Conservation (phyloP, 2,113 vertebrate species). For the Lethenteron camtschaticum region DNA sequence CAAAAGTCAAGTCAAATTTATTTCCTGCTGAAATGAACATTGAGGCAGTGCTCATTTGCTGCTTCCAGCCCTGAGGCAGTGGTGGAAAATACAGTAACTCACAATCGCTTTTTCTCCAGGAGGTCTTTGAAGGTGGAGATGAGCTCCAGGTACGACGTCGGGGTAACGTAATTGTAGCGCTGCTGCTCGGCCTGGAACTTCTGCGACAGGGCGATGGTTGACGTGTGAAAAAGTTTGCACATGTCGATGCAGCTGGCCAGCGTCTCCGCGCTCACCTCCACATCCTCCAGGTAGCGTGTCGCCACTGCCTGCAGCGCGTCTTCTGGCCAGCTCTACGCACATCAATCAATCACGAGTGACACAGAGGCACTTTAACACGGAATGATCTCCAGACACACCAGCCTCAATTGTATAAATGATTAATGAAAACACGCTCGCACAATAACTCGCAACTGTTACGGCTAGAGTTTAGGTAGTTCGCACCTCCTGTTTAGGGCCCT, state of each 20-base stretch:
- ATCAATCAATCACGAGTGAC: background rate
- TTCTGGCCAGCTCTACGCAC: constrained; percentile 46
- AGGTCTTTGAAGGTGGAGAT: constrained; percentile 64
- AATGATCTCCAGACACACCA: background rate
- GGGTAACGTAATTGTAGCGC: constrained; percentile 64
- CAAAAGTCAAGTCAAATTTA: too few relatives aligned
- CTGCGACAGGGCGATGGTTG: constrained; percentile 37
- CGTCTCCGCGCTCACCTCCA: constrained; percentile 44
- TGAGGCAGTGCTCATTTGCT: too few relatives aligned
- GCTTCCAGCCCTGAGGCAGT: too few relatives aligned
- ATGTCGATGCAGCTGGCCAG: constrained; percentile 49
- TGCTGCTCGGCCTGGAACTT: constrained; percentile 41
- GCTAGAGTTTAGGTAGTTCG: too few relatives aligned
- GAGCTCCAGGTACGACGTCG: constrained; percentile 67
- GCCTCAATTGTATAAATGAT: background rate
- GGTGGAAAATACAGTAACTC: constrained; percentile 14
- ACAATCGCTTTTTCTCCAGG: constrained; percentile 41
- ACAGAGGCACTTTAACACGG: background rate
- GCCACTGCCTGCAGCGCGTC: constrained; percentile 69
- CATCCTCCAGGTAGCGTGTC: constrained; percentile 43
- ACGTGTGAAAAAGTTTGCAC: constrained; percentile 66
- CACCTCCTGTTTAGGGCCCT: too few relatives aligned
- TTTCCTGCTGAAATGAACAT: too few relatives aligned
- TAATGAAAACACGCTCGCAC: background rate
- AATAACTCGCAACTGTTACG: too few relatives aligned